Base-by-base conservation (phyloP, 2,797 vertebrate species). In the Hyperoplus lanceolatus region DNA sequence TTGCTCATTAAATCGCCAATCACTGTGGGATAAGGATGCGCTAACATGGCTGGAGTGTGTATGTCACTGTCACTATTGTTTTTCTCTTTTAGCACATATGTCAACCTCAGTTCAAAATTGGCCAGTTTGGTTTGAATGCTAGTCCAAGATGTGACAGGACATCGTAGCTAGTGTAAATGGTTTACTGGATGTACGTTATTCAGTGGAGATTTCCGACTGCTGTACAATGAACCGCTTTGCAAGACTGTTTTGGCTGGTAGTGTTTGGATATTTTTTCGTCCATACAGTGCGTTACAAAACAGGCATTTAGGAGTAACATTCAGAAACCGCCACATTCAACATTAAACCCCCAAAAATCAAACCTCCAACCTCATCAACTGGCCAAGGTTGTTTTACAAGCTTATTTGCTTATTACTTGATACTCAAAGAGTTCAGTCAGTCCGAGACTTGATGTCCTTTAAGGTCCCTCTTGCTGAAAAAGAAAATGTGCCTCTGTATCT, bases 271-370 rank as follows among this genome's bases (percentile, higher is more conserved):
- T 49, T 69, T 79, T 69, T 79, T 81, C 39, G 61, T 73, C 56
- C 59, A 43, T 41, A 12, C 61, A 58, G 18, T 15, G 9, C 15
- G 59, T 77, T 57, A 41, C 66, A 80, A 76, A 53, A 70, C 12
- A 29, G 18, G 46, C 15, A 10, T 70, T 70, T 7, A 71, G 43
- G 29, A 83, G 59, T 80, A 71, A 86, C 84, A 81, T 85, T 84
- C 81, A 85, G 42, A 70, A 53, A 46, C 48, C 21, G 65, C 42
- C 51, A 53, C 53, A 65, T 51, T 36, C 8, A 66, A 76, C 70
- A 49, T 14, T 38, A 58, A 61, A 41, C n/a, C 21, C 59, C 63
- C 12, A 63, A 54, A 65, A 68, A 12, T 58, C 64, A 65, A 68
- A 12, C 61, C 64, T 58, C 77, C 53, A 29, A 57, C 69, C 42